Base-by-base conservation (phyloP, 2,888 invertebrate species). In the Chrysomela aeneicollis region DNA sequence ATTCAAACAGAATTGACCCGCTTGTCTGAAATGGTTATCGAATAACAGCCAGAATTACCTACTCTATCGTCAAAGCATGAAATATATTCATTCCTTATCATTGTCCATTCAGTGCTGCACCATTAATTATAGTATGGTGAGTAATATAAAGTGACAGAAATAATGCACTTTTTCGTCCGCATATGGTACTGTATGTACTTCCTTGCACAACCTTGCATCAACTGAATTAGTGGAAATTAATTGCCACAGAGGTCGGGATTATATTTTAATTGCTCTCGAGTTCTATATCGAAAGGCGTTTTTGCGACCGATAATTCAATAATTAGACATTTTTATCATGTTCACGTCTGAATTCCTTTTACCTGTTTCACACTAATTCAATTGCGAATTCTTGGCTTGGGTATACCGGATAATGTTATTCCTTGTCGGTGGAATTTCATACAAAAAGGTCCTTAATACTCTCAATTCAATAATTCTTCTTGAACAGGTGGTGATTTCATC, bases 251-350 rank as follows among this genome's bases (percentile, higher is more conserved):
- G 64, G 64, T 57, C 61, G 57, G 47, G 47, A 61, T 30, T 57
- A 60, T 60, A 54, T 59, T 59, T 64, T 64, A 61, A 64, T 64
- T 64, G 61, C 46, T 53, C 15, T 8, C 42, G 15, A 42, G 42
- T 42, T 42, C 42, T 15, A 42, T 42, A 42, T 42, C 15, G 22
- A 54, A 37, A 54, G 21, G 35, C 37, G 18, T 42, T 54, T 54
- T 2, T 12, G 4, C 10, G 35, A 53, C 30, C 35, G 53, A 22
- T 53, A 35, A 9, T 15, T 42, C 42, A 42, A 42, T 42, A 42
- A 42, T 42, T 42, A 42, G 15, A n/a, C 2, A 52, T 52, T 52
- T 52, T 22, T 5, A 52, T 26, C n/a, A 12, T n/a, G 30, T 26
- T 52, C 52, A 52, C 26, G 30, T 30, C 9, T 22, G 18, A 52